Base-by-base conservation (phyloP, 2,888 invertebrate genomes). In the Steinernema scapterisci region DNA sequence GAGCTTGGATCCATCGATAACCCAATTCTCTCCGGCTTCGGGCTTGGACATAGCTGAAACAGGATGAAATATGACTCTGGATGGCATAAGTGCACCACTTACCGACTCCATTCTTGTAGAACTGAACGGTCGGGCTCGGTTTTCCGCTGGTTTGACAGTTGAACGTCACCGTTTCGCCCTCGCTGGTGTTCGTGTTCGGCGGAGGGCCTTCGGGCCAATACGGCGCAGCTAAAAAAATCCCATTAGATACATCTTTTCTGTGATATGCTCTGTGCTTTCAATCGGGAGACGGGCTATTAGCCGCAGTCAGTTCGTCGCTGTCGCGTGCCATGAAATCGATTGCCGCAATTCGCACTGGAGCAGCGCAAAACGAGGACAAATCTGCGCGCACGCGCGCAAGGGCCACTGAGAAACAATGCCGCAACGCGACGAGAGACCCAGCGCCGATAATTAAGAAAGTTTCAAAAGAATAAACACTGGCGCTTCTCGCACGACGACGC, bases 101-200 rank as follows among this genome's bases (percentile, higher is more conserved):
- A 87, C 86, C 82, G 23, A 88, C 83, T 51, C 89, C 89, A 82
- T 90, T 89, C 77, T 90, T 88, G 83, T 87, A 89, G 88, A 89
- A 90, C n/a, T 84, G 81, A 84, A 96, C 94, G 83, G 92, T 92
- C 0, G 97, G 97, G 79, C 92, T 92, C 0, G 99, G 99, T 3
- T 92, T 92, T 76, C 96, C 97, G 74, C 91, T 92, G 0, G 97
- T 97, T 82, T 92, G 92, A 89, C 99, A 99, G 77, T 90, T 90
- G 88, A 99, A 95, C 83, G 91, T 92, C 0, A 94, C 93, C 0
- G 92, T 92, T 89, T 97, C 97, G 77, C 94, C 95, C 89, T 97
- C 96, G 27, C 96, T 95, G 25, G 93, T 93, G 87, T 94, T 94
- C 79, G 92, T 91, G 83, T 93, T 91, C 87, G 95, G 92, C 0